A percentile compares a stretch with the other conserved stretches of the same genome.
Evolutionary conservation across 1,140 invertebrate genomes (phyloP).

Genomic region (Ptiloglossa arizonensis): DNA sequence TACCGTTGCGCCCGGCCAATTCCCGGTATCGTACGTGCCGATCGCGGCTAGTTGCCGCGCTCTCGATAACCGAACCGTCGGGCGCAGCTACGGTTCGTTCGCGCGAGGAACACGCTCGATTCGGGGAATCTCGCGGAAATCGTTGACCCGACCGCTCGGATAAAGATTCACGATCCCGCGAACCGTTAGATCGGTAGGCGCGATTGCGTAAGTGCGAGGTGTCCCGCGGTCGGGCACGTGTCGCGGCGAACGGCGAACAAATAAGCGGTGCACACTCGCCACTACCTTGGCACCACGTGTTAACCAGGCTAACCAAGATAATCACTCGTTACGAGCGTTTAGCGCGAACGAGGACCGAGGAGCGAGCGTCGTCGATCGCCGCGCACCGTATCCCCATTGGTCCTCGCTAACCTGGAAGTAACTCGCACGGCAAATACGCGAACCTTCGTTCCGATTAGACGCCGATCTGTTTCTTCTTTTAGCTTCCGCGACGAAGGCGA

Average conservation of each 20-base stretch:
- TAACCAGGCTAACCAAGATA: conserved; percentile 81
- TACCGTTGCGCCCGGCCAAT: conserved; percentile 21
- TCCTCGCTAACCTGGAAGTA: conserved; percentile 58
- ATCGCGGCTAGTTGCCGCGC: neutral
- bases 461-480: conserved; percentile 50
- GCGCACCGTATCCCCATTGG: conserved; percentile 58
- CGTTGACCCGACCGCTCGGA: neutral
- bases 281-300: conserved; percentile 77
- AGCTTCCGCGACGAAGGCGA: neutral
- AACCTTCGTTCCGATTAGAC: conserved; percentile 68
- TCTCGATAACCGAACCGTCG: too few species aligned
- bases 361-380: conserved; percentile 44
- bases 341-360: conserved; percentile 68
- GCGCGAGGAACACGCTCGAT: too few species aligned
- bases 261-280: conserved; percentile 69
- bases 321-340: conserved; percentile 80
- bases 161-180: neutral
- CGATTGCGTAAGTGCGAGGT: conserved; percentile 60
- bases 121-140: neutral
- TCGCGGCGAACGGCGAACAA: conserved; percentile 61
- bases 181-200: conserved; percentile 28
- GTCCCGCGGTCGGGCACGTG: conserved; percentile 63
- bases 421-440: conserved; percentile 70
- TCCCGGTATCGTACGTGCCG: neutral
- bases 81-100: too few species aligned